These are phyloP conservation scores for Prunella fulvescens DNA, from an alignment of 2,113 vertebrate species.

Conservation along the genomic window DNA sequence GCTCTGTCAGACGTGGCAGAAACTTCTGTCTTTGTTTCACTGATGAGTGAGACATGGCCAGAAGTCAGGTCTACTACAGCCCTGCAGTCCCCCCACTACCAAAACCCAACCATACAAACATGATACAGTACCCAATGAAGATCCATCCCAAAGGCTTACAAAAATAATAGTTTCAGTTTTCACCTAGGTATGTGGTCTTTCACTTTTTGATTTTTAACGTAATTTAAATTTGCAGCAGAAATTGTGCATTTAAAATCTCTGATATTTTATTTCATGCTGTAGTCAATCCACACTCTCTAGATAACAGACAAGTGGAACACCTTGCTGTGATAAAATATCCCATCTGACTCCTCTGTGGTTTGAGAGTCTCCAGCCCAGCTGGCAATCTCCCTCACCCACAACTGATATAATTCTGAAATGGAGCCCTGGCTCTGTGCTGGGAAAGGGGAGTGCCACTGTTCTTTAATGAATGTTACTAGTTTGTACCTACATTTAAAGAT, in stretches of 20 bases:
- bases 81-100: fast-evolving
- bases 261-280: not conserved
- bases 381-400: not conserved
- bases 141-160: not conserved
- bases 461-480: not conserved
- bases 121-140: not conserved
- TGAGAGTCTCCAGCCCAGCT: not conserved
- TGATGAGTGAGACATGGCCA: not conserved
- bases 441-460: not conserved
- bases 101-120: not conserved
- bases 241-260: not conserved
- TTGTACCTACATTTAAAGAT: not conserved
- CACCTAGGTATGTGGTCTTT: not conserved
- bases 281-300: not conserved
- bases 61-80: too few relatives aligned
- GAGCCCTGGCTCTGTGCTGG: not conserved
- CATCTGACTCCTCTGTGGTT: not conserved
- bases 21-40: fast-evolving
- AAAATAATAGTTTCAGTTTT: not conserved
- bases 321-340: not conserved
- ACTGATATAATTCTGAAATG: not conserved
- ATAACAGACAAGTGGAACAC: not conserved
- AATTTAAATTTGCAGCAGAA: not conserved
- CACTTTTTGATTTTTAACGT: not conserved
- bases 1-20: not conserved